A percentile compares a stretch with the other conserved stretches of the same genome.
phyloP scores from a whole-genome alignment of 2,113 vertebrate genomes.

The Mesoclemmys tuberculata region DNA sequence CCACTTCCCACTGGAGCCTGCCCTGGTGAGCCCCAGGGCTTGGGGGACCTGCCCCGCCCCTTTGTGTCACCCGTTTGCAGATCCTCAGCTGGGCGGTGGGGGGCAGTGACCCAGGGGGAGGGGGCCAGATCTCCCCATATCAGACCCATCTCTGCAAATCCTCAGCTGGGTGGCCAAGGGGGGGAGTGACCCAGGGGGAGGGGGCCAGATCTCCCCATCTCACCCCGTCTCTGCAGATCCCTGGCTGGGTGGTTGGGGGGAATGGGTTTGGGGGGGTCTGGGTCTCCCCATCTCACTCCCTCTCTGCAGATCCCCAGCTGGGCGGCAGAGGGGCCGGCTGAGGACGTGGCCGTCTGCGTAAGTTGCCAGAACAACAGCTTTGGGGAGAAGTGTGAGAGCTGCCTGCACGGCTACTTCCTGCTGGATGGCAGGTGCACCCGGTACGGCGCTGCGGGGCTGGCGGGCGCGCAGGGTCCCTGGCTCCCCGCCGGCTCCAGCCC shows the following conservation, averaged over 20 bases:
- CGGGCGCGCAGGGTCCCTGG: no score
- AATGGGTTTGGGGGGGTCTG: background rate
- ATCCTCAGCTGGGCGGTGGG: no score
- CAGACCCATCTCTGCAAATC: no score
- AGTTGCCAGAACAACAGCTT: conserved; percentile 93
- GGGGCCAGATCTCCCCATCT: background rate
- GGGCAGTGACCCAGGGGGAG: no score
- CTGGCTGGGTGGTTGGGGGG: background rate
- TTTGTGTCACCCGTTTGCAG: no score
- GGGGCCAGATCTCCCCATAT: no score
- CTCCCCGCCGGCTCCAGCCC: no score
- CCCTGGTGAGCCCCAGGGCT: conserved; percentile 79
- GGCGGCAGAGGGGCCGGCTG: conserved; percentile 87
- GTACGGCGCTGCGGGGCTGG: conserved; percentile 71
- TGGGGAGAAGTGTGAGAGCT: conserved; percentile 91
- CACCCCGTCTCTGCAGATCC: background rate
- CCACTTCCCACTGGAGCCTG: conserved; percentile 81
- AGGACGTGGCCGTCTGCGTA: conserved; percentile 89
- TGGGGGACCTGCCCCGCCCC: background rate
- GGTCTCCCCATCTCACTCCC: background rate
- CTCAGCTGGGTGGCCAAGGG: no score
- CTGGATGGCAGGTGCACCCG: conserved; percentile 90
- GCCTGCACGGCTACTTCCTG: conserved; percentile 90
- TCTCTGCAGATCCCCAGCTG: conserved; percentile 83
- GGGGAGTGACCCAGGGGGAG: background rate